Evolutionary conservation across 2,888 invertebrate genomes (phyloP).

Genomic region (Diploptera punctata): DNA sequence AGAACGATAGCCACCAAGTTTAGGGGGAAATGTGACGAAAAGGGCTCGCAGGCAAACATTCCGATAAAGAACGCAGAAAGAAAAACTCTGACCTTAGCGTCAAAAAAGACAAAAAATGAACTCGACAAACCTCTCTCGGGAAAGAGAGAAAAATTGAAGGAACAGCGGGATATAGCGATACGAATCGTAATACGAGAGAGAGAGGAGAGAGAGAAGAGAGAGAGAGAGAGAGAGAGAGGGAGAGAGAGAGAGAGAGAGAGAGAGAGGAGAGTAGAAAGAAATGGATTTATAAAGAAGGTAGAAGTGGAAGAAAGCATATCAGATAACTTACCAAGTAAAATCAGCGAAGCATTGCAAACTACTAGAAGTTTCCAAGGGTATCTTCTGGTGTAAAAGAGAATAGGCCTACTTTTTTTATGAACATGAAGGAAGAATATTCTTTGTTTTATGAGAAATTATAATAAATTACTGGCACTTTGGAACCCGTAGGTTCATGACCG

Average conservation of each 20-base stretch:
- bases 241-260: not conserved
- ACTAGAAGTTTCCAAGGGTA: too few relatives aligned
- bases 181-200: not conserved
- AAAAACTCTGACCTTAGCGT: not conserved
- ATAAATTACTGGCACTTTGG: too few relatives aligned
- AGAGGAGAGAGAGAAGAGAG: too few relatives aligned
- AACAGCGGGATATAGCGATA: too few relatives aligned
- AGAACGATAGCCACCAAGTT: too few relatives aligned
- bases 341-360: not conserved
- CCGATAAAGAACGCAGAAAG: not conserved
- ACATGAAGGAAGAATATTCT: too few relatives aligned
- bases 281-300: not conserved
- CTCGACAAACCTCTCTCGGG: not conserved
- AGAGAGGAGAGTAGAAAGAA: not conserved
- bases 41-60: not conserved
- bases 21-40: too few relatives aligned
- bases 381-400: not conserved
- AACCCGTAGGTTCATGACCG: too few relatives aligned
- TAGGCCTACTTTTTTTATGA: too few relatives aligned
- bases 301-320: not conserved
- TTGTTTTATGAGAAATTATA: too few relatives aligned
- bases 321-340: not conserved
- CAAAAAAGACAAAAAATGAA: not conserved
- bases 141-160: not conserved
- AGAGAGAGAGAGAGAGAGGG: too few relatives aligned